These are phyloP conservation scores for Drosophila neoperkinsi DNA, from an alignment of 2,888 invertebrate species.

Conservation along the genomic window DNA sequence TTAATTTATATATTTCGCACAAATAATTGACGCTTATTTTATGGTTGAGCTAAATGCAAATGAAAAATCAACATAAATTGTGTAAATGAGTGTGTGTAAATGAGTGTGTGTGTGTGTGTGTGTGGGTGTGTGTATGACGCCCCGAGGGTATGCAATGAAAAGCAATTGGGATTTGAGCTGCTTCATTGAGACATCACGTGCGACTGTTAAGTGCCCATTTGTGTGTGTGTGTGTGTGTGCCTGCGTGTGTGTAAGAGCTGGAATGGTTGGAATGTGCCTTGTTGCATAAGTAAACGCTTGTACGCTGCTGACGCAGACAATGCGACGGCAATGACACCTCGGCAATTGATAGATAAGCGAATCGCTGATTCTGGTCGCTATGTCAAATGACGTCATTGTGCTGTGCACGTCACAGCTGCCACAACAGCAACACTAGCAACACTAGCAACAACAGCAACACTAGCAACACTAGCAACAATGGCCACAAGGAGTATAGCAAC, in stretches of 20 bases:
- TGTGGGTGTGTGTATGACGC: constrained; percentile 21
- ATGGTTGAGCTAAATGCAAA: constrained; percentile 35
- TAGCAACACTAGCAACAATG: constrained; percentile 2
- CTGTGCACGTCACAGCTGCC: constrained; percentile 59
- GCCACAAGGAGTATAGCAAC: constrained; percentile 8
- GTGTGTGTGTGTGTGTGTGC: constrained; percentile 5
- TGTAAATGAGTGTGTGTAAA: background rate
- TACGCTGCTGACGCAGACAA: constrained; percentile 57
- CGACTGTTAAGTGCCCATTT: constrained; percentile 45
- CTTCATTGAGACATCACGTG: constrained; percentile 76
- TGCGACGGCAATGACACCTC: constrained; percentile 62
- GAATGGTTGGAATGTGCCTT: background rate
- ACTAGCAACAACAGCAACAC: background rate
- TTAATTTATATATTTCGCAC: constrained; percentile 9
- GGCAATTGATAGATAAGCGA: constrained; percentile 55
- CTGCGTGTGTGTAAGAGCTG: background rate
- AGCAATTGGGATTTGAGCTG: constrained; percentile 30
- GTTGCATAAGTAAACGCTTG: constrained; percentile 15
- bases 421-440: constrained; percentile 13
- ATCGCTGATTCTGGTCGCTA: constrained; percentile 16
- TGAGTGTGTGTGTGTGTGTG: background rate
- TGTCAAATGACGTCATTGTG: constrained; percentile 64
- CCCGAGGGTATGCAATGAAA: constrained; percentile 48
- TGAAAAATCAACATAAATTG: constrained; percentile 20
- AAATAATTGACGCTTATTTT: constrained; percentile 62